Evolutionary conservation across 2,797 vertebrate species (phyloP), one percentile per base, ranked within the genome.

Genomic region (Muraenolepis orangiensis): DNA sequence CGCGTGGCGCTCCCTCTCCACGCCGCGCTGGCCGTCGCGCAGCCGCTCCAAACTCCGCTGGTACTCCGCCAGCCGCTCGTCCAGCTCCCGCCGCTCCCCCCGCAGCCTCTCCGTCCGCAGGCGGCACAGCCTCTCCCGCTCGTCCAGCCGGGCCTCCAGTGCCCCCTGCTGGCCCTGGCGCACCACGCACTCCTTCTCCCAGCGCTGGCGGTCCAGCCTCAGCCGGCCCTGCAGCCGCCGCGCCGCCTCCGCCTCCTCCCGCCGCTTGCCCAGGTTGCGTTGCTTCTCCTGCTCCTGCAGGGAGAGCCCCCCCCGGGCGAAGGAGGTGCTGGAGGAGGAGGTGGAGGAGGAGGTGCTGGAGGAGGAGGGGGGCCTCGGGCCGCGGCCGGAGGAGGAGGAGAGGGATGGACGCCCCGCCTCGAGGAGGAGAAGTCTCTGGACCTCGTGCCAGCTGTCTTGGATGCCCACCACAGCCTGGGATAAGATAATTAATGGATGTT

Each of bases 41-140:
- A 99, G 94, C 80, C 96, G 89, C 87, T 98, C 95, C 87, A 99
- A 87, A 76, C 91, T 95, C 82, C 95, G 96, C 87, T 95, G 96
- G 90, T 98, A 96, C 76, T 98, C 97, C 77, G 94, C 94, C 64
- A 93, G 89, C 88, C 98, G 96, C 29, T 92, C 82, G 0, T 89
- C 90, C 84, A 98, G 90, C 69, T 89, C 92, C 23, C 90, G 89
- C 0, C 87, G 90, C 78, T 89, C 92, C 0, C 61, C 85, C 83
- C 86, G 88, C 87, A 99, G 91, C 75, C 91, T 86, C 74, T 94
- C 91, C 4, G 88, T 94, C 87, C 93, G 90, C 14, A 87, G 82
- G 73, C 78, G 76, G 78, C 95, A 98, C n/a, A 92, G 91, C 3
- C 51, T 74, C 80, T 96, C 94, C 10, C 95, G 86, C 67, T 95